phyloP scores from a whole-genome alignment of 2,797 vertebrate genomes.

The Acanthopagrus latus region DNA sequence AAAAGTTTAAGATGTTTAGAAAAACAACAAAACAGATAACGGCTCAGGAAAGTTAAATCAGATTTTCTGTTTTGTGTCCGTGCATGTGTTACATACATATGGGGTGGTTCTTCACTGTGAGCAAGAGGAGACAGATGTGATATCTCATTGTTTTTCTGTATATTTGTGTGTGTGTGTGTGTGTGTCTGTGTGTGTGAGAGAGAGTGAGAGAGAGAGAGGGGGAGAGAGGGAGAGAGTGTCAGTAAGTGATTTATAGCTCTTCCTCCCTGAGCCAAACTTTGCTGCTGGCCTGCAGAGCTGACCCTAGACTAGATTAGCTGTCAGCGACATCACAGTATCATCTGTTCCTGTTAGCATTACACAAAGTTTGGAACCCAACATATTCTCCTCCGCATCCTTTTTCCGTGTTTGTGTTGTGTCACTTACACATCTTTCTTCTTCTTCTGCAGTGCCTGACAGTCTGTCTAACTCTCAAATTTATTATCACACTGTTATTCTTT shows the following conservation, averaged over 20 bases:
- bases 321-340: conserved; percentile 66
- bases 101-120: not conserved
- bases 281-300: conserved; percentile 66
- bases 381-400: conserved; percentile 27
- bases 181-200: not conserved
- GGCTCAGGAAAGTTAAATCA: not conserved
- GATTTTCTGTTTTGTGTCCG: conserved; percentile 7
- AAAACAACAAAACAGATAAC: not conserved
- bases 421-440: conserved; percentile 31
- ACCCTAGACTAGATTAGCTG: conserved; percentile 74
- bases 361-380: conserved; percentile 57
- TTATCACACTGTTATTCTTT: not conserved
- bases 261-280: conserved; percentile 67
- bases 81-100: conserved; percentile 32
- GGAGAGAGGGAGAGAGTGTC: conserved; percentile 16
- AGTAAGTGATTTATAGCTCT: conserved; percentile 74
- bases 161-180: conserved; percentile 3
- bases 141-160: conserved; percentile 34
- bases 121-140: conserved; percentile 53
- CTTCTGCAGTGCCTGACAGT: conserved; percentile 13
- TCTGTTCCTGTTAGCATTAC: conserved; percentile 68
- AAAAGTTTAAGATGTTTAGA: conserved; percentile 20
- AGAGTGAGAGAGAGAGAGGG: not conserved
- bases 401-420: conserved; percentile 29
- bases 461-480: not conserved